Evolutionary conservation across 2,113 vertebrate genomes (phyloP), one percentile per base, ranked within the genome.

Genomic region (Edolisoma coerulescens): DNA sequence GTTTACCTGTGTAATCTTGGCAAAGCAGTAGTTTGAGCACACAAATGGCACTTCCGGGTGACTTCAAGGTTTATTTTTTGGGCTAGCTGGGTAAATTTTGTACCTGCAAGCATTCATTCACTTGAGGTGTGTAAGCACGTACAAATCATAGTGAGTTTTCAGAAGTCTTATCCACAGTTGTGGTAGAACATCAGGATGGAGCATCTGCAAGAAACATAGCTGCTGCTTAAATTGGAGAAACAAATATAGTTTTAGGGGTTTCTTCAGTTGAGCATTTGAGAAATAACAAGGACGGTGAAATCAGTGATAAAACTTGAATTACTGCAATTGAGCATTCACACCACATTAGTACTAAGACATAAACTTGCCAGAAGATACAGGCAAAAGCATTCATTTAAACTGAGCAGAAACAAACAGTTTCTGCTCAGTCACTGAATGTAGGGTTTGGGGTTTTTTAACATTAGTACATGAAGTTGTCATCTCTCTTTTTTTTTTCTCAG

Each of bases 261-360:
- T 94, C 35, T 87, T 84, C 89, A 79, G 41, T 65, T 79, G 77
- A 84, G 70, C 54, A 76, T 87, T 42, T 95, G 87, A 84, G 70
- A 94, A 95, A 80, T 90, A 85, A 93, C 44, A 49, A 52, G 33
- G 52, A 37, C 11, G 45, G 28, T 64, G 18, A 91, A 95, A 94
- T 91, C 69, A 76, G 18, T 82, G 77, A 82, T 91, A 69, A 87
- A 96, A 76, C 28, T 44, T 82, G 70, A 95, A 69, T 79, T 87
- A 61, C 65, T 60, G 41, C 32, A 76, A 32, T 67, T 80, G 20
- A 64, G 64, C 0, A 2, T 75, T 35, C 16, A 13, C 0, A 4
- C 20, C 17, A 19, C 28, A 7, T 93, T 71, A 49, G 30, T 45
- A 78, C 47, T 67, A 81, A 80, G 79, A 74, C 47, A 70, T 71